Base-by-base conservation (phyloP, 1,140 invertebrate genomes). In the Dendroctonus valens region DNA sequence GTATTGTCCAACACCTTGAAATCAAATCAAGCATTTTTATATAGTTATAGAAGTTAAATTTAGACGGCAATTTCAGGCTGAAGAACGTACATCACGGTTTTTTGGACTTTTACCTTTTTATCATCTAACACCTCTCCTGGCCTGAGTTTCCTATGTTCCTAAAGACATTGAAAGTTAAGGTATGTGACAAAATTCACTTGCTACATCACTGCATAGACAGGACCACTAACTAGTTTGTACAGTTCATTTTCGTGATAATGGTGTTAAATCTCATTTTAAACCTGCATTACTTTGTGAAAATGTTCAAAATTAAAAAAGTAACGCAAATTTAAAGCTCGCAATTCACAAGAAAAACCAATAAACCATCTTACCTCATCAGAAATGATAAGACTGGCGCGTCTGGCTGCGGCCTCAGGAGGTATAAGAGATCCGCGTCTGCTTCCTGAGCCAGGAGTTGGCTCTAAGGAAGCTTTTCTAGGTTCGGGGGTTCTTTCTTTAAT, bases 81-180 rank as follows among this genome's bases (percentile, higher is more conserved):
- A 42, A 41, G 44, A 46, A 41, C 55, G 55, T 58, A 57, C 53
- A 65, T 38, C 63, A 59, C 48, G 54, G 38, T 41, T 53, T 41
- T 55, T 26, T 8, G 42, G 81, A 26, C 26, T 26, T 90, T 94
- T 92, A 95, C 92, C 92, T 92, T 93, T 84, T 89, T 91, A 77
- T 95, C 92, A 83, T 94, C 92, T 79, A 91, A 78, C 81, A 94
- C 89, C 85, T 95, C 92, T 80, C 92, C 92, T 69, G 92, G 92
- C 76, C 92, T 91, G 82, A 94, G 89, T 88, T 93, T 94, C 83
- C 90, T 79, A 76, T 76, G 74, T 72, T 78, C 77, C 77, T 79
- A 75, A 68, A 62, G 70, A 73, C 63, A 75, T 65, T 75, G 72
- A 74, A 72, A 61, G 71, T 71, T 26, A 64, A 39, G 39, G 55